phyloP scores from a whole-genome alignment of 2,888 invertebrate genomes.

The Invenusta paracnida region DNA sequence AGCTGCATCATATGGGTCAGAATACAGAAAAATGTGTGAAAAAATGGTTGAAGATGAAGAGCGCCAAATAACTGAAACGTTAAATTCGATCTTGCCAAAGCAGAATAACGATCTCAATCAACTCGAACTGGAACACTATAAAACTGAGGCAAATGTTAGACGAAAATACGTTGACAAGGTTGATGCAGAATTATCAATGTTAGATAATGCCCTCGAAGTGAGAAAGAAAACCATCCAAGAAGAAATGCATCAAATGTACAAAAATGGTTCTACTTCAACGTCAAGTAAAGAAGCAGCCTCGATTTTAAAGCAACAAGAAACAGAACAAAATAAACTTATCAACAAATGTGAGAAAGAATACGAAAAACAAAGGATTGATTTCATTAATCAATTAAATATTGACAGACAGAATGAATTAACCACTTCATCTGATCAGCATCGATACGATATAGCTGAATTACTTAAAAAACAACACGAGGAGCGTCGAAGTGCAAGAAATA shows the following conservation, averaged over 20 bases:
- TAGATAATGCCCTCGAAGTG: not conserved
- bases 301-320: not conserved
- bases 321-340: not conserved
- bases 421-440: not conserved
- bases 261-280: not conserved
- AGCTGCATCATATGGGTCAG: not conserved
- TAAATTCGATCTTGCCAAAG: not conserved
- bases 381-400: not conserved
- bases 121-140: not conserved
- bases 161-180: not conserved
- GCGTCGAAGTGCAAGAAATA: not conserved
- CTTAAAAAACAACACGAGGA: not conserved
- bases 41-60: constrained; percentile 9
- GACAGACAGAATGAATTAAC: not conserved
- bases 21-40: not conserved
- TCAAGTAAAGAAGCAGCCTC: not conserved
- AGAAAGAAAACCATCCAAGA: not conserved
- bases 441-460: not conserved
- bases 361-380: not conserved
- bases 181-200: not conserved
- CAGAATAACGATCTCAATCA: not conserved
- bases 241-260: not conserved
- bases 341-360: not conserved
- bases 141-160: not conserved
- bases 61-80: not conserved